phyloP scores from a whole-genome alignment of 2,888 invertebrate genomes.

The Malacosoma neustria region DNA sequence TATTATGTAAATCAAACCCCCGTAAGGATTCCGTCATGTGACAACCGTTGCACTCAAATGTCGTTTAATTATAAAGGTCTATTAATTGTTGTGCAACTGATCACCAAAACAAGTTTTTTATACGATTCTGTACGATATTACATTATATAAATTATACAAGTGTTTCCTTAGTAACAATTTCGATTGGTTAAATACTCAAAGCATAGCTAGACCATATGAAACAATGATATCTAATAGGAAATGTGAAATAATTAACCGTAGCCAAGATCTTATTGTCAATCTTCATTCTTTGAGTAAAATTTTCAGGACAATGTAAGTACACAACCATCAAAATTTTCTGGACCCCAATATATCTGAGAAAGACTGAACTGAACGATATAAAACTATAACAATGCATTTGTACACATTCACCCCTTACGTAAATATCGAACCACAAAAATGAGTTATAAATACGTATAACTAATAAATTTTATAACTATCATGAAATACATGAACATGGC shows the following conservation, averaged over 20 bases:
- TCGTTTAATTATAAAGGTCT: no score
- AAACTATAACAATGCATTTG: constrained; percentile 12
- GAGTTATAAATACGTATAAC: constrained; percentile 20
- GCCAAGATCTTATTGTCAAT: constrained; percentile 15
- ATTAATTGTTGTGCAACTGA: no score
- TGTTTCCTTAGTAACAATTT: no score
- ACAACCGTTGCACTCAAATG: no score
- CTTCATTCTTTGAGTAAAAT: constrained; percentile 15
- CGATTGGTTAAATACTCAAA: no score
- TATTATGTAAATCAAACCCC: no score
- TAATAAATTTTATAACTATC: constrained; percentile 48
- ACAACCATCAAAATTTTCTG: constrained; percentile 53
- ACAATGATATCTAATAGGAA: constrained; percentile 40
- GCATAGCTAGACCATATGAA: constrained; percentile 58
- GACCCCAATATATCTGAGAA: neutral
- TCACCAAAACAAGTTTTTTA: no score
- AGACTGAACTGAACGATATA: neutral
- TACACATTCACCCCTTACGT: constrained; percentile 21
- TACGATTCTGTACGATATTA: no score
- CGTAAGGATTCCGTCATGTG: no score
- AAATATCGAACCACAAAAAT: constrained; percentile 20
- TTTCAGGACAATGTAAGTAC: constrained; percentile 55
- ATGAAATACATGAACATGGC: constrained; percentile 56
- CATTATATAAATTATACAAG: no score
- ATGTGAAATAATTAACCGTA: constrained; percentile 32